A percentile compares a stretch with the other conserved stretches of the same genome.
Evolutionary conservation across 2,113 vertebrate species (phyloP).

Genomic region (Nothoprocta pentlandii): DNA sequence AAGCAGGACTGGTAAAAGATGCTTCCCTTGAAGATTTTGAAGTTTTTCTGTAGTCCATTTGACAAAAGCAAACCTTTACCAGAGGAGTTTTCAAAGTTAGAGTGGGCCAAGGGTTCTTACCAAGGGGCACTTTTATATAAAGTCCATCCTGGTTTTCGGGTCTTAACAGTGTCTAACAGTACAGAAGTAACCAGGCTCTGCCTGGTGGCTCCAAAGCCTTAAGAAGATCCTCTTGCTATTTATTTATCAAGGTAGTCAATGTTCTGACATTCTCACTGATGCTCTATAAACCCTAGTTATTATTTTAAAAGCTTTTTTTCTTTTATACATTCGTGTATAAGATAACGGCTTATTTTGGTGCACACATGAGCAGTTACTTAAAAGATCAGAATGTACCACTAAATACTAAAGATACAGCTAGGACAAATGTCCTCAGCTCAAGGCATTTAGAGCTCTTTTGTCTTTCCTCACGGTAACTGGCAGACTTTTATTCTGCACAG

Average conservation of each 20-base stretch:
- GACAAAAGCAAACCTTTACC: background rate
- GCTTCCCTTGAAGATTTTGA: background rate
- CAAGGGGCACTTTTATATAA: background rate
- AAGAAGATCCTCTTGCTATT: too few species aligned
- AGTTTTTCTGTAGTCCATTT: background rate
- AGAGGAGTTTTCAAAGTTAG: background rate
- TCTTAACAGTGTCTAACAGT: background rate
- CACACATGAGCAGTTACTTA: background rate
- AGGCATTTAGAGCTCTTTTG: background rate
- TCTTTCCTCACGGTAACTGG: rapidly evolving
- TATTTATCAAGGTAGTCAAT: background rate
- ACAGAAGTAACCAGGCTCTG: background rate
- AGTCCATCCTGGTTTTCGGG: rapidly evolving
- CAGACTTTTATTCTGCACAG: background rate
- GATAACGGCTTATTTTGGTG: background rate
- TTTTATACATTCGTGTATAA: background rate
- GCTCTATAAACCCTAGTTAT: background rate
- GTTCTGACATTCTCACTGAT: background rate
- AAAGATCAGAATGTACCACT: background rate
- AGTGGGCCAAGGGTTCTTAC: background rate
- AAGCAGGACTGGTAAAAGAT: background rate
- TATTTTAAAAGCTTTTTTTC: background rate
- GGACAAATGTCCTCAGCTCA: background rate
- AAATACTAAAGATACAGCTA: background rate
- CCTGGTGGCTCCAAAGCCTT: rapidly evolving